Percentiles rank a stretch among this genome's conserved stretches.
Evolutionary conservation across 2,797 vertebrate genomes (phyloP).

Genomic region (Pristis pectinata): DNA sequence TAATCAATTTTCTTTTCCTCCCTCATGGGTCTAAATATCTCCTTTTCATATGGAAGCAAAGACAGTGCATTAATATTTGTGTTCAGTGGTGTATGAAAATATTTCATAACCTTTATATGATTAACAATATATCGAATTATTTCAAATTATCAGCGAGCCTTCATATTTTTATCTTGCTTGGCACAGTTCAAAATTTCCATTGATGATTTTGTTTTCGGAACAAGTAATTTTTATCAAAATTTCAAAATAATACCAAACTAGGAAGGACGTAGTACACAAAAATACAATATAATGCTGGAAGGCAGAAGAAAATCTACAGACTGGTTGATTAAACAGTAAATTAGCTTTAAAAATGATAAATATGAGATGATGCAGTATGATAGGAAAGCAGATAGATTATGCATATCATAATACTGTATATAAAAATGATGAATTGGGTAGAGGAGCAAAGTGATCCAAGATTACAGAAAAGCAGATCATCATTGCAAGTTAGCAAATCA

Average conservation of each 20-base stretch:
- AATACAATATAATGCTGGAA: background rate
- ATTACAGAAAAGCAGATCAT: background rate
- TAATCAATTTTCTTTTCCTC: no score
- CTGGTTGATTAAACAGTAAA: background rate
- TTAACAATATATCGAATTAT: no score
- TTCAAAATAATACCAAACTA: background rate
- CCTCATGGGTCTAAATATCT: no score
- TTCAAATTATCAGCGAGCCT: no score
- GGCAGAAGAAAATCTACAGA: background rate
- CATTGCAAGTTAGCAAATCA: background rate
- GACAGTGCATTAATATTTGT: no score
- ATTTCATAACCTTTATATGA: no score
- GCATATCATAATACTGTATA: background rate
- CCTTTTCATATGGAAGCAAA: no score
- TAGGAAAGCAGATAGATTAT: background rate
- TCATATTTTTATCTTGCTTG: no score
- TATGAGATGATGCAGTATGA: background rate
- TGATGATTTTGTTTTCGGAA: background rate
- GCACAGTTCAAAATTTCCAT: no score
- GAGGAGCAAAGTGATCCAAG: background rate
- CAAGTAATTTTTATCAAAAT: background rate
- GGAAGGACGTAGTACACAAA: no score
- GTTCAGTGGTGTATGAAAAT: no score
- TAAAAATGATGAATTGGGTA: background rate
- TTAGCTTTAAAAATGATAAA: background rate